A percentile compares a stretch with the other conserved stretches of the same genome.
Evolutionary conservation across 2,888 invertebrate species (phyloP).

Genomic region (Erannis defoliaria): DNA sequence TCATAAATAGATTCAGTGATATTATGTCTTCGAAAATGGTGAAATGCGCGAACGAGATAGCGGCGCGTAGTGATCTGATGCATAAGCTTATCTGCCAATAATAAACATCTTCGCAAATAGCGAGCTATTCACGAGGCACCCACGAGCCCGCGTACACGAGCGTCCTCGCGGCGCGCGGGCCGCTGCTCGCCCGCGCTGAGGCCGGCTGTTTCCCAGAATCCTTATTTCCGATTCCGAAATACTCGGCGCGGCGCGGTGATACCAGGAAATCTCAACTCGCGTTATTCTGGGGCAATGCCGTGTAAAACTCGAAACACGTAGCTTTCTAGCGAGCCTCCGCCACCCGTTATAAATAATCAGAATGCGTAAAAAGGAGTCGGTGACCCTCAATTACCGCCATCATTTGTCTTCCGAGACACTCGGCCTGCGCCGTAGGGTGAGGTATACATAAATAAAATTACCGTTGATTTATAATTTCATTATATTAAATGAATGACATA

Average conservation of each 20-base stretch:
- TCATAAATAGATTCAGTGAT: too few species aligned
- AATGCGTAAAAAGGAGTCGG: conserved; percentile 76
- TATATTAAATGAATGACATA: conserved; percentile 73
- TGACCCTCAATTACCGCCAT: conserved; percentile 71
- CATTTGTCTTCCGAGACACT: conserved; percentile 45
- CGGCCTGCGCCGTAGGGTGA: not conserved
- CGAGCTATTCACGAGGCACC: not conserved
- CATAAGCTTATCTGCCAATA: too few species aligned
- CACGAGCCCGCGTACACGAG: conserved; percentile 13
- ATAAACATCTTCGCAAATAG: too few species aligned
- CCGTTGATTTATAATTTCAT: conserved; percentile 60
- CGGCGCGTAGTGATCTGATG: too few species aligned
- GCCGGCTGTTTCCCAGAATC: conserved; percentile 81
- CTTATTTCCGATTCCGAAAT: conserved; percentile 85
- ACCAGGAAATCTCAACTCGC: conserved; percentile 78
- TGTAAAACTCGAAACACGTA: conserved; percentile 79
- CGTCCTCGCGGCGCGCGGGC: conserved; percentile 46
- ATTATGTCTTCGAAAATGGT: too few species aligned
- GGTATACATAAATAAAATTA: conserved; percentile 46
- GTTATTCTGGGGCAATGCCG: conserved; percentile 82
- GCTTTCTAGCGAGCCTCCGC: conserved; percentile 75
- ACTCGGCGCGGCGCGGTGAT: conserved; percentile 73
- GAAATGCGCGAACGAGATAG: too few species aligned
- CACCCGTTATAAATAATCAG: conserved; percentile 80
- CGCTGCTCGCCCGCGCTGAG: conserved; percentile 64